phyloP scores from a whole-genome alignment of 2,888 invertebrate genomes.

The Ectemnius lituratus region DNA sequence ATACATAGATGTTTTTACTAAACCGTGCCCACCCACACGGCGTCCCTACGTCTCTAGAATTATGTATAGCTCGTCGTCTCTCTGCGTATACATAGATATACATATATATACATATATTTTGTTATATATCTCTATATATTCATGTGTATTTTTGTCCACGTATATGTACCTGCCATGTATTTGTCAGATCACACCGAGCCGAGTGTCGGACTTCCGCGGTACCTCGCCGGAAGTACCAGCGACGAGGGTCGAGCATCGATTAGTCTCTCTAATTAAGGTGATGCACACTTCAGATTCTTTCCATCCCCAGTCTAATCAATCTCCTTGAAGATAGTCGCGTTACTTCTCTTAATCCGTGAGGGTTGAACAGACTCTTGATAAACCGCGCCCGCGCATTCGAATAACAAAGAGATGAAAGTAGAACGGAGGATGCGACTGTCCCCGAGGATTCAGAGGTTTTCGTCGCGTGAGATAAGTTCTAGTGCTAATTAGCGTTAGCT shows the following conservation, averaged over 20 bases:
- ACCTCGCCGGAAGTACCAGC: too few species aligned
- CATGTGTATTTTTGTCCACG: slow-evolving; percentile 1
- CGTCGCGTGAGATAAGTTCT: slow-evolving; percentile 24
- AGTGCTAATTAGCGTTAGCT: slow-evolving; percentile 50
- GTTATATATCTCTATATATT: neutral
- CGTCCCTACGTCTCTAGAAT: neutral
- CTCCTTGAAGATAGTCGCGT: too few species aligned
- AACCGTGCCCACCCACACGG: neutral
- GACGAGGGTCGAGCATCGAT: too few species aligned
- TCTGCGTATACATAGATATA: slow-evolving; percentile 20
- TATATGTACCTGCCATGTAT: slow-evolving; percentile 9
- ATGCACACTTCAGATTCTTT: too few species aligned
- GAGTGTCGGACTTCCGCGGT: too few species aligned
- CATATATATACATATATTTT: slow-evolving; percentile 1
- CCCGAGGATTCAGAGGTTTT: slow-evolving; percentile 11
- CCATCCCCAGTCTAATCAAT: too few species aligned
- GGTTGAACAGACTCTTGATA: too few species aligned
- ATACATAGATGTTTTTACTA: neutral
- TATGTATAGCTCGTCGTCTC: neutral
- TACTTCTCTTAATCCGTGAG: too few species aligned
- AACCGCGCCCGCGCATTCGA: too few species aligned
- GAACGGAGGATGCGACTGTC: slow-evolving; percentile 8
- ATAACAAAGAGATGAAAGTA: slow-evolving; percentile 18
- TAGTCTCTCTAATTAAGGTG: too few species aligned
- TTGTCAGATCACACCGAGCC: too few species aligned